Conservation (phyloP, 2,888 invertebrate genomes). For the Spialia ferax region DNA sequence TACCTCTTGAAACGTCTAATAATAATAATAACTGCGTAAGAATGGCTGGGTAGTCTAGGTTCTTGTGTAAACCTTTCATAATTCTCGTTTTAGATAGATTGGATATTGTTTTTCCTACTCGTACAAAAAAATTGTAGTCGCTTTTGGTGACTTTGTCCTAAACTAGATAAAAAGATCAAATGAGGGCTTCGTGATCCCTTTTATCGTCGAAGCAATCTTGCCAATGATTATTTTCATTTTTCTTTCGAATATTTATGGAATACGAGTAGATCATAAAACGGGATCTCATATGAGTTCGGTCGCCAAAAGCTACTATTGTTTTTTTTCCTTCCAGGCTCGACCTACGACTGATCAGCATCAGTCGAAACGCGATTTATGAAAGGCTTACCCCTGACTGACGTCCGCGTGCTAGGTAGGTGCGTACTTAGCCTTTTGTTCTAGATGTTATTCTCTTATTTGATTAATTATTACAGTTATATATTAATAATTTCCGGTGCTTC, state of each 20-base stretch:
- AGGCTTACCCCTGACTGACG: slow-evolving; percentile 34
- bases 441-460: slow-evolving; percentile 63
- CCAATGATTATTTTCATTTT: slow-evolving; percentile 22
- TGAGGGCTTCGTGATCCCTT: slow-evolving; percentile 22
- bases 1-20: slow-evolving; percentile 5
- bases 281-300: slow-evolving; percentile 29
- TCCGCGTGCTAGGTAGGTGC: slow-evolving; percentile 37
- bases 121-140: slow-evolving; percentile 27
- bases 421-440: slow-evolving; percentile 47
- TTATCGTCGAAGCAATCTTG: slow-evolving; percentile 13
- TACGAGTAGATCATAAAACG: slow-evolving; percentile 10
- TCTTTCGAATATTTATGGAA: slow-evolving; percentile 12
- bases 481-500: slow-evolving; percentile 79
- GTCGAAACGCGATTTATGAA: slow-evolving; percentile 39
- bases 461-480: slow-evolving; percentile 61
- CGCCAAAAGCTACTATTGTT: slow-evolving; percentile 42
- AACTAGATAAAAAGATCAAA: slow-evolving; percentile 20
- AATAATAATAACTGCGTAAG: slow-evolving; percentile 18
- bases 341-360: slow-evolving; percentile 38
- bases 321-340: slow-evolving; percentile 41
- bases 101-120: slow-evolving; percentile 3
- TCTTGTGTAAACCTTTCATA: slow-evolving; percentile 13
- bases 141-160: slow-evolving; percentile 37
- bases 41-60: slow-evolving; percentile 2
- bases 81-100: slow-evolving; percentile 12